Conservation (phyloP, 2,888 invertebrate genomes). For the Apantesis nais region DNA sequence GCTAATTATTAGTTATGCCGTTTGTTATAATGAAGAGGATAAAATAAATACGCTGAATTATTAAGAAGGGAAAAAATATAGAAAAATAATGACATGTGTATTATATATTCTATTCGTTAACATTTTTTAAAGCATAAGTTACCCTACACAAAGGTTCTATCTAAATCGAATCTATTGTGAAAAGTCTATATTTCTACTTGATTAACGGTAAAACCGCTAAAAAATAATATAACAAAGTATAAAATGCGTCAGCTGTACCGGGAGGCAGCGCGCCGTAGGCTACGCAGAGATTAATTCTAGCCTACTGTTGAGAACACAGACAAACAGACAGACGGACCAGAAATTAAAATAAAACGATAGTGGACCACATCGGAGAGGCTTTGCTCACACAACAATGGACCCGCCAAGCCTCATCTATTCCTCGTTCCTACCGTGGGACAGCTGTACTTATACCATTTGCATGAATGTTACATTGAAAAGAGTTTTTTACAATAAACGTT, state of each 20-base stretch:
- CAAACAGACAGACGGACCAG: slow-evolving; percentile 44
- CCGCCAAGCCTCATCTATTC: slow-evolving; percentile 13
- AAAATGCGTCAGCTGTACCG: slow-evolving; percentile 9
- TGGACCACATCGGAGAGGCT: slow-evolving; percentile 35
- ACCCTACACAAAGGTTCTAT: not conserved
- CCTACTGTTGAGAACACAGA: slow-evolving; percentile 36
- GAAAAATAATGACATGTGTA: not conserved
- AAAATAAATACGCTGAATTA: no score
- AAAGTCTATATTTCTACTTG: not conserved
- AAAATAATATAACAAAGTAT: not conserved
- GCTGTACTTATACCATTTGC: not conserved
- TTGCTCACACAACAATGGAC: slow-evolving; percentile 40
- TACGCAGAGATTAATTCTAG: slow-evolving; percentile 59
- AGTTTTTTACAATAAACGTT: not conserved
- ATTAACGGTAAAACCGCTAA: not conserved
- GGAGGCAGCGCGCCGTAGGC: slow-evolving; percentile 47
- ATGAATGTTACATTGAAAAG: not conserved
- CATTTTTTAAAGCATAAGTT: not conserved
- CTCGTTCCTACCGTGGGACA: not conserved
- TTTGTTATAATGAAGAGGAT: not conserved
- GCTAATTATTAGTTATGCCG: slow-evolving; percentile 25
- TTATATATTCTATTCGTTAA: not conserved
- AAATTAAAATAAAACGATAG: slow-evolving; percentile 51
- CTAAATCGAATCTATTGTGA: not conserved
- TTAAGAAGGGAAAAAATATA: not conserved